Evolutionary conservation across 2,797 vertebrate species (phyloP).

Genomic region (Pipistrellus pipistrellus): DNA sequence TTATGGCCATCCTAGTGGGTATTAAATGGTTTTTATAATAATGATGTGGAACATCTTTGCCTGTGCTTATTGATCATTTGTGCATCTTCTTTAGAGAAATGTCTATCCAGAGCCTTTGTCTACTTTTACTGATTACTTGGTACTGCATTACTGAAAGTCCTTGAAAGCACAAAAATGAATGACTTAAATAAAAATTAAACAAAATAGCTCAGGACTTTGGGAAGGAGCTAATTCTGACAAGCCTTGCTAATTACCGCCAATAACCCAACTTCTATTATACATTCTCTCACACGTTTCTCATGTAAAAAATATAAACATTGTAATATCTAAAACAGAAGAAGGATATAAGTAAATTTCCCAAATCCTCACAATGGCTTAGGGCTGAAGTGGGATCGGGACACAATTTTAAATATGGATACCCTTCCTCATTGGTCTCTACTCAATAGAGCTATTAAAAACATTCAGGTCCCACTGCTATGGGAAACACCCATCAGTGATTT

Average conservation of each 20-base stretch:
- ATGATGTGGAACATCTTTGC: background rate
- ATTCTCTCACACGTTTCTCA: background rate
- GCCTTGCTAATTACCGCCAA: background rate
- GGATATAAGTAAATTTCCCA: background rate
- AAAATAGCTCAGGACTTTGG: background rate
- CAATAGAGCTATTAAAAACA: background rate
- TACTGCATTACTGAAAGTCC: constrained; percentile 12
- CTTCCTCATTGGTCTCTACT: background rate
- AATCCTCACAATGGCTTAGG: constrained; percentile 27
- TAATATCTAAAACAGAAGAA: background rate
- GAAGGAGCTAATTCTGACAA: background rate
- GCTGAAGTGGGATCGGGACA: background rate
- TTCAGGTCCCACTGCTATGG: background rate
- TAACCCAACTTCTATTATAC: background rate
- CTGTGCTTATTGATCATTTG: background rate
- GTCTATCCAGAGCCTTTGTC: background rate
- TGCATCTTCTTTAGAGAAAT: background rate
- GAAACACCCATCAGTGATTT: background rate
- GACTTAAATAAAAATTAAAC: constrained; percentile 13
- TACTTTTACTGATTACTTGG: background rate
- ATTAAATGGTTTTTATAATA: background rate
- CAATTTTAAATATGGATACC: background rate
- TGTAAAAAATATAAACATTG: background rate
- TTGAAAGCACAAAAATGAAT: background rate
- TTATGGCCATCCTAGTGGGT: background rate